A percentile compares a stretch with the other conserved stretches of the same genome.
Evolutionary conservation across 2,797 vertebrate genomes (phyloP).

Genomic region (Coccyzus lansbergi): DNA sequence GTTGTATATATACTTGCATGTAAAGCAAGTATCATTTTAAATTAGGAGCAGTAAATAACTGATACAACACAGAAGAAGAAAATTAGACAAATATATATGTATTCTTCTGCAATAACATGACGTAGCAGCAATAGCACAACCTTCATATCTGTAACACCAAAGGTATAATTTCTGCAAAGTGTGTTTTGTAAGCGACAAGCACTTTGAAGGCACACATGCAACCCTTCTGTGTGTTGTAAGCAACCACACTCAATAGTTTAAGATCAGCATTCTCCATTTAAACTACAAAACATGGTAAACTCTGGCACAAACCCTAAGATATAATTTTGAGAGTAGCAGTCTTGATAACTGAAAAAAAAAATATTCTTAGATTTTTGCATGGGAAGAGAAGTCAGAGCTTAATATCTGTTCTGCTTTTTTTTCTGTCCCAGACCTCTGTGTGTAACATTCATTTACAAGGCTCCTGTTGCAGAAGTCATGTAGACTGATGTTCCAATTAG

Average conservation of each 20-base stretch:
- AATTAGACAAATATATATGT: neutral
- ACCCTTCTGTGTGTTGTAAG: neutral
- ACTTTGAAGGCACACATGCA: neutral
- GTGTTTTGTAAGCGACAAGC: conserved; percentile 33
- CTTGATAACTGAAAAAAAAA: neutral
- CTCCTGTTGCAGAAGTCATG: neutral
- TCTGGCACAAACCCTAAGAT: neutral
- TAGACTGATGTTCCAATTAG: neutral
- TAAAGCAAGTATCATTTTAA: neutral
- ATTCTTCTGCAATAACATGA: neutral
- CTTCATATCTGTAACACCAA: neutral
- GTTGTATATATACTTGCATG: neutral
- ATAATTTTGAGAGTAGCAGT: neutral
- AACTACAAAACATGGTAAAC: neutral
- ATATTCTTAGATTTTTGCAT: neutral
- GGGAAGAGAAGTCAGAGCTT: neutral
- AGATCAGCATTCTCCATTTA: conserved; percentile 21
- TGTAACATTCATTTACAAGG: neutral
- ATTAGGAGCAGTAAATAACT: neutral
- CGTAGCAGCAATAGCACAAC: neutral
- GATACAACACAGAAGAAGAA: neutral
- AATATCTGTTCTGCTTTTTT: neutral
- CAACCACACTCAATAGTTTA: neutral
- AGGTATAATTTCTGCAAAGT: conserved; percentile 9
- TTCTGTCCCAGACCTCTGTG: neutral